Percentiles rank a stretch among this genome's conserved stretches.
Evolutionary conservation across 2,888 invertebrate genomes (phyloP).

Genomic region (Heteromyza rotundicornis): DNA sequence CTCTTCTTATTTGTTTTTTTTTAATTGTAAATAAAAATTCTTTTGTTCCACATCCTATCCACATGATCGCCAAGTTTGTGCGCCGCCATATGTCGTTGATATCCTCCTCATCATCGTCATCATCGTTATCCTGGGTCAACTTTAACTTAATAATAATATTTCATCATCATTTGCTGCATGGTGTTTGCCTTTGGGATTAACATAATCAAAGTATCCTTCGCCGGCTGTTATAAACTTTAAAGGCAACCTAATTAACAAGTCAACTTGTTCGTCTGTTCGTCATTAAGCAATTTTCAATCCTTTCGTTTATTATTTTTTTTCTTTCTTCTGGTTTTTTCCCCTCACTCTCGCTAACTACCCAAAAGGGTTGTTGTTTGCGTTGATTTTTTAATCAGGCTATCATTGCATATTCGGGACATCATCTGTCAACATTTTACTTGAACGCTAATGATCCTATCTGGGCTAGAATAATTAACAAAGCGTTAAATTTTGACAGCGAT

Average conservation of each 20-base stretch:
- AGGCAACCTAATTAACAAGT: slow-evolving; percentile 44
- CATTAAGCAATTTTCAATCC: slow-evolving; percentile 43
- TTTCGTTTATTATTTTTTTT: not conserved
- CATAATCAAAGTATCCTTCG: slow-evolving; percentile 27
- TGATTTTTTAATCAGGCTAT: slow-evolving; percentile 53
- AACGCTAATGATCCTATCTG: not conserved
- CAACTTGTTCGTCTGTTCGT: slow-evolving; percentile 55
- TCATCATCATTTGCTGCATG: slow-evolving; percentile 12
- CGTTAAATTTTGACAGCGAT: slow-evolving; percentile 24
- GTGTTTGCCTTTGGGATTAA: slow-evolving; percentile 43
- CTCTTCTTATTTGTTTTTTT: not conserved
- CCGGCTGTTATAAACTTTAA: not conserved
- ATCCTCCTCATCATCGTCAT: not conserved
- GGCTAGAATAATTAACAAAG: slow-evolving; percentile 47
- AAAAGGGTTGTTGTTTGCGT: slow-evolving; percentile 44
- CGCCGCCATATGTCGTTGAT: too few relatives aligned
- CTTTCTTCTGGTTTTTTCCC: too few relatives aligned
- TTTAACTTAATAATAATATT: not conserved
- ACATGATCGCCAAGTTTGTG: too few relatives aligned
- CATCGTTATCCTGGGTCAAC: not conserved
- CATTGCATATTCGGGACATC: slow-evolving; percentile 39
- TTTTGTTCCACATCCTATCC: not conserved
- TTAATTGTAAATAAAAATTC: not conserved
- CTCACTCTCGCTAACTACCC: too few relatives aligned
- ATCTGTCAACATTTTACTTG: slow-evolving; percentile 50